Conservation (phyloP, 2,113 vertebrate species). For the Chloropsis cyanopogon region DNA sequence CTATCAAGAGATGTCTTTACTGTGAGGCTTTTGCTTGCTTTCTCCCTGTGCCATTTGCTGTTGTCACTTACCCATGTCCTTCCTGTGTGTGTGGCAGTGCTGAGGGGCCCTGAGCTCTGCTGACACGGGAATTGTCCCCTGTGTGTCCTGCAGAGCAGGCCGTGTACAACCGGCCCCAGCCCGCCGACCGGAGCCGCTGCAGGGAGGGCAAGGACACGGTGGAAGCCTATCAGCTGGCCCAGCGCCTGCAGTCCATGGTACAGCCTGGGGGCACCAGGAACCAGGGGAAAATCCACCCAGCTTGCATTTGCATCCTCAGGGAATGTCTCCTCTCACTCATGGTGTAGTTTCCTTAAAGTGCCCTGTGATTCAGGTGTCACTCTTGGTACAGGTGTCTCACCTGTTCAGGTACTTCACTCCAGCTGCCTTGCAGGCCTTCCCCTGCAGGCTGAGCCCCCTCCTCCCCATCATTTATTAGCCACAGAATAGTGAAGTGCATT, state of each 20-base stretch:
- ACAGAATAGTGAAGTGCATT: not conserved
- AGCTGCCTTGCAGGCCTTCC: not conserved
- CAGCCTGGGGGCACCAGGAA: not conserved
- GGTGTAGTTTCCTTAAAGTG: not conserved
- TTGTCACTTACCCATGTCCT: accelerated
- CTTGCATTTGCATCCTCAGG: not conserved
- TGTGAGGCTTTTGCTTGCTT: not conserved
- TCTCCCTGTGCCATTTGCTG: not conserved
- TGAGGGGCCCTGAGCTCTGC: not conserved
- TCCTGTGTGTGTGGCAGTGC: not conserved
- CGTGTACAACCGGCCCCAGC: constrained; percentile 87
- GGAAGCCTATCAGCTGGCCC: constrained; percentile 89
- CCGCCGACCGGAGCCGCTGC: constrained; percentile 79
- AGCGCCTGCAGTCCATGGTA: constrained; percentile 94
- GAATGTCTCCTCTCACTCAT: not conserved
- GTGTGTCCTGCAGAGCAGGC: constrained; percentile 83
- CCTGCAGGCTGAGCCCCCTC: not conserved
- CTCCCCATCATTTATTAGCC: not conserved
- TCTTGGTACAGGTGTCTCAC: not conserved
- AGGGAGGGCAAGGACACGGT: constrained; percentile 83
- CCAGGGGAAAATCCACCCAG: accelerated
- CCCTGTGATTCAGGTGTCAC: not conserved
- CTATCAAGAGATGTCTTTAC: not conserved
- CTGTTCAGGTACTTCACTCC: accelerated
- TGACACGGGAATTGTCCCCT: not conserved